Conservation (phyloP, 2,797 vertebrate species). For the Catharus ustulatus region DNA sequence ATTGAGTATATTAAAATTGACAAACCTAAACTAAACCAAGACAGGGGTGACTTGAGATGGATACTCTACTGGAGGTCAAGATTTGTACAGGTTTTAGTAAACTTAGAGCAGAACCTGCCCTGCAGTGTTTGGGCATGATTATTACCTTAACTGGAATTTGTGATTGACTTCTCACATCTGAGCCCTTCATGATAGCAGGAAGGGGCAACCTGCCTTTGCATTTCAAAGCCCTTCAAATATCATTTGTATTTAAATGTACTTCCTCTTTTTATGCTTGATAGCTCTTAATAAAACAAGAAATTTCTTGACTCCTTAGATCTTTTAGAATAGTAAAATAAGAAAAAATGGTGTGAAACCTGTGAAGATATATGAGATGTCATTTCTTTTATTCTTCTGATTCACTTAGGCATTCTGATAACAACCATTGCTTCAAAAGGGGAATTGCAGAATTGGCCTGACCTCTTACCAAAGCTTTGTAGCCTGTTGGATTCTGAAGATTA, state of each 20-base stretch:
- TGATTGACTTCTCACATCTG: not conserved
- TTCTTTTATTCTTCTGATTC: constrained; percentile 22
- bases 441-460: constrained; percentile 95
- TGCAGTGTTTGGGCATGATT: not conserved
- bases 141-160: not conserved
- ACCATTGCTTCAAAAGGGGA: constrained; percentile 96
- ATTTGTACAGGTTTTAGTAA: not conserved
- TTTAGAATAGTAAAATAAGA: not conserved
- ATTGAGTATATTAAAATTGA: too few species aligned
- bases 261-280: not conserved
- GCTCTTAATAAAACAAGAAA: not conserved
- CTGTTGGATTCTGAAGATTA: constrained; percentile 96
- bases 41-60: not conserved
- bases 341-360: not conserved
- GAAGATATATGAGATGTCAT: not conserved
- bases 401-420: constrained; percentile 91
- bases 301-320: not conserved
- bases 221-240: not conserved
- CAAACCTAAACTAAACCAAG: too few species aligned
- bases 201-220: not conserved
- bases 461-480: constrained; percentile 92
- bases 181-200: not conserved
- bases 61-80: not conserved
- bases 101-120: not conserved
- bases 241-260: not conserved